Evolutionary conservation across 2,113 vertebrate species (phyloP).

Genomic region (Dermatemys mawii): DNA sequence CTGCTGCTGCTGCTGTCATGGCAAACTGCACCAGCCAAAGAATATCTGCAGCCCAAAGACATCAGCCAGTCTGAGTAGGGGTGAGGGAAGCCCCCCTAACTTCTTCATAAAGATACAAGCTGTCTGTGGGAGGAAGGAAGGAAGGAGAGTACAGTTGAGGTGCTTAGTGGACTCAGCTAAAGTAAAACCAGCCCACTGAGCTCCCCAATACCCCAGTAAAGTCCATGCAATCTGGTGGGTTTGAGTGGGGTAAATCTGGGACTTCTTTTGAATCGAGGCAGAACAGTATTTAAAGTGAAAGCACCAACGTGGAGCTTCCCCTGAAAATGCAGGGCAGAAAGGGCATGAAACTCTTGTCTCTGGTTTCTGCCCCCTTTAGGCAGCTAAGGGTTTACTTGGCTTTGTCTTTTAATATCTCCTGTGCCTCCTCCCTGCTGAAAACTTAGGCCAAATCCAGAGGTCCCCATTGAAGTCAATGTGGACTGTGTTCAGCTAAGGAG

Average conservation of each 20-base stretch:
- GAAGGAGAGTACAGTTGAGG: not conserved
- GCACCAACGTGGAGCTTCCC: not conserved
- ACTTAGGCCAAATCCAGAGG: not conserved
- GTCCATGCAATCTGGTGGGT: not conserved
- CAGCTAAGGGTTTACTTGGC: not conserved
- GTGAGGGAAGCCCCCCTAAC: not conserved
- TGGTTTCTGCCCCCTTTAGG: not conserved
- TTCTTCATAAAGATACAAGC: not conserved
- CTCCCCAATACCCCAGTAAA: constrained; percentile 33
- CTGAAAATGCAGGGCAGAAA: not conserved
- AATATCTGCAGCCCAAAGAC: not conserved
- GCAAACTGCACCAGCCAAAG: not conserved
- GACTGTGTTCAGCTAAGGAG: not conserved
- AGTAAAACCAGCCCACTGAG: not conserved
- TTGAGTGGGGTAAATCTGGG: constrained; percentile 3
- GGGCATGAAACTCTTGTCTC: not conserved
- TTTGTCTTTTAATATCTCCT: not conserved
- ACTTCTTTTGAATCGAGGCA: not conserved
- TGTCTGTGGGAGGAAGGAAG: constrained; percentile 24
- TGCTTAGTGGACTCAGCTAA: not conserved
- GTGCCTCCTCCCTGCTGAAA: not conserved
- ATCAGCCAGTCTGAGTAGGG: not conserved
- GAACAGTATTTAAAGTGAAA: not conserved
- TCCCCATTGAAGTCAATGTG: not conserved
- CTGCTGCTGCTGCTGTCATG: not conserved